A percentile compares a stretch with the other conserved stretches of the same genome.
phyloP scores from a whole-genome alignment of 2,888 invertebrate species.

The Catonia carolina region DNA sequence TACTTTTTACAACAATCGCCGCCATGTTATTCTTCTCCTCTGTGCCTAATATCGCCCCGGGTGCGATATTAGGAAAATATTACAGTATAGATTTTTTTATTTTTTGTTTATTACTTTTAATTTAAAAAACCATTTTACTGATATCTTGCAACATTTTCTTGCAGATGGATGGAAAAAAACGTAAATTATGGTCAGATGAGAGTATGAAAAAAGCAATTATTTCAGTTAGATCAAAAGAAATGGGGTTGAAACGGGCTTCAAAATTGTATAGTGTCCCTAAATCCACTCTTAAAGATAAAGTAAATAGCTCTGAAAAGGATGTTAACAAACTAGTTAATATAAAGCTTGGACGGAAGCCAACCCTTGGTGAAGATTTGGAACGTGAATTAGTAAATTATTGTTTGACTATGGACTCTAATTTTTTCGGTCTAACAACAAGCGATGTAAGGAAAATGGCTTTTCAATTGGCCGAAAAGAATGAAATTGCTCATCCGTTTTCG shows the following conservation, averaged over 20 bases:
- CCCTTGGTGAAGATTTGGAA: constrained; percentile 14
- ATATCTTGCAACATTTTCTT: too few species aligned
- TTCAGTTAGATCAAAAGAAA: constrained; percentile 12
- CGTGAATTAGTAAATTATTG: constrained; percentile 16
- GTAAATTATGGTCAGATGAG: constrained; percentile 9
- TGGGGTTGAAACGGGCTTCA: constrained; percentile 15
- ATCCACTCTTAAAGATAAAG: constrained; percentile 8
- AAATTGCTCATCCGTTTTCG: not conserved
- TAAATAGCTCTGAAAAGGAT: constrained; percentile 7
- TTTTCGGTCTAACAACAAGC: constrained; percentile 16
- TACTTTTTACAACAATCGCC: too few species aligned
- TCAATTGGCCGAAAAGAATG: not conserved
- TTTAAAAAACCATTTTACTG: too few species aligned
- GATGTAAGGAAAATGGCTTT: constrained; percentile 16
- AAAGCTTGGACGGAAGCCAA: constrained; percentile 16
- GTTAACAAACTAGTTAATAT: not conserved
- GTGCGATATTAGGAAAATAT: too few species aligned
- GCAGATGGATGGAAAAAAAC: constrained; percentile 10
- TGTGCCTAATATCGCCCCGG: too few species aligned
- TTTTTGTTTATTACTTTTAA: too few species aligned
- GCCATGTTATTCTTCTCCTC: too few species aligned
- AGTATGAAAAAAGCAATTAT: constrained; percentile 16
- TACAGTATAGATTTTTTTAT: too few species aligned
- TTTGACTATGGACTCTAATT: constrained; percentile 12
- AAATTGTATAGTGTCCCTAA: constrained; percentile 14